These are phyloP conservation scores for human (Homo sapiens) DNA, from an alignment of 2,113 vertebrate genomes.

Conservation along the genomic window DNA sequence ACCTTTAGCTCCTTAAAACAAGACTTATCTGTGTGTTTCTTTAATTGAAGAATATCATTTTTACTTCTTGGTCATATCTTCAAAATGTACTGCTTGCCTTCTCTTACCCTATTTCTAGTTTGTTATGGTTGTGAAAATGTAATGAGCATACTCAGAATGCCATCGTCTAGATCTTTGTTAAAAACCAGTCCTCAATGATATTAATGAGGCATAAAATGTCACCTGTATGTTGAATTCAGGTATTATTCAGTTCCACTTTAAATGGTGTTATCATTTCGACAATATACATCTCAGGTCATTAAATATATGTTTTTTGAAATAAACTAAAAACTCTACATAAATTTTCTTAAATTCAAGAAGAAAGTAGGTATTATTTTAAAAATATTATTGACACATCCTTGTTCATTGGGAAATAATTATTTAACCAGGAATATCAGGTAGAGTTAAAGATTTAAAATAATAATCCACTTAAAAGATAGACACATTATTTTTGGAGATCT, in stretches of 20 bases:
- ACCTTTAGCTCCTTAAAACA: background rate
- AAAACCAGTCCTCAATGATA: background rate
- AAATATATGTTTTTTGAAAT: background rate
- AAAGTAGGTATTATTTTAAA: background rate
- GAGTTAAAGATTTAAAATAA: background rate
- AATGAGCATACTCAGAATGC: background rate
- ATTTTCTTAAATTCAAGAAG: slow-evolving; percentile 18
- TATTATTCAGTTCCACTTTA: background rate
- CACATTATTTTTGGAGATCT: background rate
- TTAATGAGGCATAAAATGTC: background rate
- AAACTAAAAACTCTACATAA: background rate
- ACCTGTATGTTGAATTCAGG: background rate
- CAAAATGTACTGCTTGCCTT: background rate
- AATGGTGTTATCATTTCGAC: background rate
- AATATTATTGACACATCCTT: background rate
- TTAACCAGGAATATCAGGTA: background rate
- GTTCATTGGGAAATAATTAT: background rate
- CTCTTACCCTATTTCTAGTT: background rate
- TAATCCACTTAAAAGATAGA: background rate
- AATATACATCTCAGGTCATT: background rate
- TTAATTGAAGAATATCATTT: background rate
- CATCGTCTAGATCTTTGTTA: background rate
- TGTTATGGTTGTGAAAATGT: background rate
- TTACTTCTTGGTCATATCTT: background rate
- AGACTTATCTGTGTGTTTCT: background rate